These are phyloP conservation scores for Lytechinus variegatus DNA, from an alignment of 35 echinoderm and acorn worm genomes.

Conservation along the genomic window DNA sequence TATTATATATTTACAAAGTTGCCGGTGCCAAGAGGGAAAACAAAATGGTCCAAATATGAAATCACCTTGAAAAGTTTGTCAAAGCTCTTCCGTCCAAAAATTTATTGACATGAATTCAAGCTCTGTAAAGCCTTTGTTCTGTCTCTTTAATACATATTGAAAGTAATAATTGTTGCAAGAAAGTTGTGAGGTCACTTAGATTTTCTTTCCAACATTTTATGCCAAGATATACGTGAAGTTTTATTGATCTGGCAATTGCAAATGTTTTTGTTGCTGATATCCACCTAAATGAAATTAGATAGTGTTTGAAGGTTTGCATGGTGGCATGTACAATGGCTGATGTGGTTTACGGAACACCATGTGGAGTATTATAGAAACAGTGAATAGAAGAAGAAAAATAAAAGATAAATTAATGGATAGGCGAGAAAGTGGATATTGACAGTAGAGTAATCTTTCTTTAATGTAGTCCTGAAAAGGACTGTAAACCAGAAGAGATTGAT, in stretches of 20 bases:
- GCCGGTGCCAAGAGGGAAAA: background rate
- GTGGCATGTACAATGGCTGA: too few relatives aligned
- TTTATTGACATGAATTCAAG: background rate
- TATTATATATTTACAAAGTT: background rate
- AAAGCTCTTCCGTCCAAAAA: background rate
- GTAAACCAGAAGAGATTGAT: too few relatives aligned
- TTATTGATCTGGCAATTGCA: background rate
- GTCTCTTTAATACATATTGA: background rate
- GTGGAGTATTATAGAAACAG: too few relatives aligned
- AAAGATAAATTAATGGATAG: too few relatives aligned
- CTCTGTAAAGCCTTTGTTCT: background rate
- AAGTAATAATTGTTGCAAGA: background rate
- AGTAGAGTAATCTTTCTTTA: too few relatives aligned
- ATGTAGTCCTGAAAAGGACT: too few relatives aligned
- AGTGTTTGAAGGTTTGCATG: too few relatives aligned
- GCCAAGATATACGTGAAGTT: background rate
- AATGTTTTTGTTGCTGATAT: background rate
- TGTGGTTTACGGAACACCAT: too few relatives aligned
- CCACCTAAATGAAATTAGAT: too few relatives aligned
- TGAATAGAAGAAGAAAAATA: too few relatives aligned
- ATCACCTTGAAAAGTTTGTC: slow-evolving; percentile 6
- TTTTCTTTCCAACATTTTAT: background rate
- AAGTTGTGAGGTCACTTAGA: background rate
- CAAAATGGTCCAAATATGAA: background rate
- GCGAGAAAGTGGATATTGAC: too few relatives aligned